Percentiles rank a stretch among this genome's conserved stretches.
Evolutionary conservation across 2,113 vertebrate species (phyloP).

Genomic region (Mastomys natalensis): DNA sequence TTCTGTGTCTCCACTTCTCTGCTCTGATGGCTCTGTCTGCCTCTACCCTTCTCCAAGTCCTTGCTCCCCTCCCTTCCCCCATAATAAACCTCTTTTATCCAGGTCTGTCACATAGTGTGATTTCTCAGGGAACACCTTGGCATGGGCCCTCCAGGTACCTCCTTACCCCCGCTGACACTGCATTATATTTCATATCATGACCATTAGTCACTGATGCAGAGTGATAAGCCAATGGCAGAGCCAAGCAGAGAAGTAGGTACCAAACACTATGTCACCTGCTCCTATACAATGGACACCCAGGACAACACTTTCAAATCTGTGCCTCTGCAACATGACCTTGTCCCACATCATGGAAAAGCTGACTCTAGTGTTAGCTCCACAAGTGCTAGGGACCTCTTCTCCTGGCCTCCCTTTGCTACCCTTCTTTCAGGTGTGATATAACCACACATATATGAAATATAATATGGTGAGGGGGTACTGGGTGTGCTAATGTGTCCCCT

Average conservation of each 20-base stretch:
- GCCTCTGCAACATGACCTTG: background rate
- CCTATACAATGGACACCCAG: background rate
- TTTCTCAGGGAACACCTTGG: too few relatives aligned
- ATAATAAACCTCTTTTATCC: too few relatives aligned
- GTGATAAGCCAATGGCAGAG: background rate
- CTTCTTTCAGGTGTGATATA: background rate
- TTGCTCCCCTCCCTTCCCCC: too few relatives aligned
- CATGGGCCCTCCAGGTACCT: too few relatives aligned
- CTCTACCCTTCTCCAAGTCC: too few relatives aligned
- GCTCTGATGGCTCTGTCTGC: too few relatives aligned
- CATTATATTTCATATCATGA: too few relatives aligned
- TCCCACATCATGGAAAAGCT: background rate
- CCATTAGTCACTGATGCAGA: background rate
- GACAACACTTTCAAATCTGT: background rate
- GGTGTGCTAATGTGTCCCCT: too few relatives aligned
- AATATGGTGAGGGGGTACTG: too few relatives aligned
- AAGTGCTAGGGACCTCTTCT: background rate
- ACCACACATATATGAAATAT: background rate
- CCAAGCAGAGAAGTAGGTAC: background rate
- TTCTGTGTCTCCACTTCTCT: too few relatives aligned
- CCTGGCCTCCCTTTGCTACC: background rate
- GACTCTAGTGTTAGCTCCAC: background rate
- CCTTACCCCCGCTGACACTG: too few relatives aligned
- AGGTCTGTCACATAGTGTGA: too few relatives aligned
- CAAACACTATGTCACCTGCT: background rate